Base-by-base conservation (phyloP, 2,888 invertebrate species). In the Perdita meconis region DNA sequence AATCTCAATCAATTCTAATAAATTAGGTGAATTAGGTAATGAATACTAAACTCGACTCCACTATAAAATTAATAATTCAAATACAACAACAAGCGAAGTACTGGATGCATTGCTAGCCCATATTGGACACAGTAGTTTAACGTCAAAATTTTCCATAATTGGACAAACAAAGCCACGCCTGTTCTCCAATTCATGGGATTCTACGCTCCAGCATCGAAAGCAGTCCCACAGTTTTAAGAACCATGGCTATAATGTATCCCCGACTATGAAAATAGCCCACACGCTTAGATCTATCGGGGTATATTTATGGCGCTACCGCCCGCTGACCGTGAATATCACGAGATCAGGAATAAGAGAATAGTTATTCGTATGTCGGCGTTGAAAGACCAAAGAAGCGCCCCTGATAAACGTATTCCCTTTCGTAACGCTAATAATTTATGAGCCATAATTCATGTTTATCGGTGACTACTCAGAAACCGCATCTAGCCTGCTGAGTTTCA, bases 251-350 rank as follows among this genome's bases (percentile, higher is more conserved):
- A 69, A 57, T 55, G 51, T 56, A 61, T 50, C 36, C n/a, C 44
- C 34, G 36, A 51, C 60, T 67, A 55, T 70, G 69, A 83, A 73
- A 83, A 82, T 80, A 82, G 72, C 83, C 83, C 73, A 63, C 59
- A 16, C 69, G 44, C 76, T 82, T 69, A 51, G 64, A 47, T 59
- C 53, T 47, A 69, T 64, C 47, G 38, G 59, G 51, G 64, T 42
- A 36, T 82, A 80, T 83, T 82, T 83, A 80, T 73, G 82, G 77
- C 67, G 40, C 12, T 60, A 53, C 55, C 47, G 40, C 44, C 50
- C 47, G 55, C 40, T 66, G 69, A 60, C 53, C 67, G 61, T 79
- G 70, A 82, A 80, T 80, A 79, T 81, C 81, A 64, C 56, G 38
- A 56, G 70, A 81, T 79, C 68, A 42, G 67, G 70, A 82, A 82